A percentile compares a stretch with the other conserved stretches of the same genome.
phyloP scores from a whole-genome alignment of 2,797 vertebrate species.

The Glyptemys insculpta region DNA sequence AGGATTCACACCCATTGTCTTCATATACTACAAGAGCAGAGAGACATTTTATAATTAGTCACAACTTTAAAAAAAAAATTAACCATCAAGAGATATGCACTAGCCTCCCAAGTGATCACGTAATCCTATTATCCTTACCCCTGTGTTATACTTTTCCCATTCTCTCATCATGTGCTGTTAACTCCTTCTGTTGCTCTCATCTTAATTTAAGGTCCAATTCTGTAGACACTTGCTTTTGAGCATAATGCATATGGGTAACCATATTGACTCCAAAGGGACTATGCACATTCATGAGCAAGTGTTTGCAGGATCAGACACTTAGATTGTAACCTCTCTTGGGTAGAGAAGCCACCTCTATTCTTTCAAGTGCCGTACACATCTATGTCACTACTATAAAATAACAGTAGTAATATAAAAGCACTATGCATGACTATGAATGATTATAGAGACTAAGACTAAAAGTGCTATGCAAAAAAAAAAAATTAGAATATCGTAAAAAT shows the following conservation, averaged over 20 bases:
- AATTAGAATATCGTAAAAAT: background rate
- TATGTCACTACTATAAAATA: background rate
- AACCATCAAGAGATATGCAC: background rate
- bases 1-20: constrained; percentile 79
- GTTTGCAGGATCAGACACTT: background rate
- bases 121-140: background rate
- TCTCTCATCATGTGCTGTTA: background rate
- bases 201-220: accelerated
- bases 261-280: background rate
- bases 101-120: background rate
- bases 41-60: background rate
- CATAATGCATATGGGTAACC: background rate
- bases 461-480: background rate
- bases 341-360: background rate
- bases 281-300: background rate
- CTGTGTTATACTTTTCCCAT: background rate
- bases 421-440: background rate
- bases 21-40: constrained; percentile 75
- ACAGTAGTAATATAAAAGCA: background rate
- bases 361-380: background rate
- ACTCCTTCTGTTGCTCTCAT: background rate
- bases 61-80: background rate
- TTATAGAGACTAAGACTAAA: background rate
- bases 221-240: background rate
- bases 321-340: background rate